Percentiles rank a stretch among this genome's conserved stretches.
These are phyloP conservation scores for Hypothenemus hampei DNA, from an alignment of 1,140 invertebrate species.

Conservation along the genomic window DNA sequence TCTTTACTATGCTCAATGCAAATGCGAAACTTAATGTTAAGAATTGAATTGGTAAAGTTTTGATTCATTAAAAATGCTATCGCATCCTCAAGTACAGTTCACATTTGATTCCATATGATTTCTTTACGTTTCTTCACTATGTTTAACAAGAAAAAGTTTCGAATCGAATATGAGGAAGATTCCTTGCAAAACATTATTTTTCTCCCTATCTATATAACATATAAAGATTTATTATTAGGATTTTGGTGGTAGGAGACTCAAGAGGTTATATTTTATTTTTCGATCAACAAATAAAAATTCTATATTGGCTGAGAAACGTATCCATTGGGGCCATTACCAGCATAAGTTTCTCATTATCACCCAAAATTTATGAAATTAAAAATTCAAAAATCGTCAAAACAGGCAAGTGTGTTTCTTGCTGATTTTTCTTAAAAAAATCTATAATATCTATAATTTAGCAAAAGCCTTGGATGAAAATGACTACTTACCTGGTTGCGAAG, in stretches of 20 bases:
- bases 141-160: too few relatives aligned
- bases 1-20: too few relatives aligned
- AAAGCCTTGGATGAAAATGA: slow-evolving; percentile 4
- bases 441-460: not conserved
- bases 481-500: slow-evolving; percentile 16
- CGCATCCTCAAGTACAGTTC: not conserved
- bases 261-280: slow-evolving; percentile 53
- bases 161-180: too few relatives aligned
- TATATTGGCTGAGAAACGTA: slow-evolving; percentile 52
- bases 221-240: slow-evolving; percentile 36
- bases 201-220: not conserved
- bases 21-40: too few relatives aligned
- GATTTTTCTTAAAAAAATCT: slow-evolving; percentile 2
- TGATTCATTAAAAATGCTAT: too few relatives aligned
- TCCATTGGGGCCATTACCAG: slow-evolving; percentile 46
- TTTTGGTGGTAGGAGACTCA: slow-evolving; percentile 49
- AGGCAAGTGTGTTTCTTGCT: not conserved
- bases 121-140: too few relatives aligned
- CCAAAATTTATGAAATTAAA: slow-evolving; percentile 11
- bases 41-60: too few relatives aligned
- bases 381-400: not conserved
- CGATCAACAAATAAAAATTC: slow-evolving; percentile 49
- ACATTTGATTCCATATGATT: not conserved
- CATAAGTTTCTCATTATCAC: slow-evolving; percentile 50
- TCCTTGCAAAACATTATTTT: not conserved